These are phyloP conservation scores for Harpagoxenus sublaevis DNA, from an alignment of 2,888 invertebrate species.

Conservation along the genomic window DNA sequence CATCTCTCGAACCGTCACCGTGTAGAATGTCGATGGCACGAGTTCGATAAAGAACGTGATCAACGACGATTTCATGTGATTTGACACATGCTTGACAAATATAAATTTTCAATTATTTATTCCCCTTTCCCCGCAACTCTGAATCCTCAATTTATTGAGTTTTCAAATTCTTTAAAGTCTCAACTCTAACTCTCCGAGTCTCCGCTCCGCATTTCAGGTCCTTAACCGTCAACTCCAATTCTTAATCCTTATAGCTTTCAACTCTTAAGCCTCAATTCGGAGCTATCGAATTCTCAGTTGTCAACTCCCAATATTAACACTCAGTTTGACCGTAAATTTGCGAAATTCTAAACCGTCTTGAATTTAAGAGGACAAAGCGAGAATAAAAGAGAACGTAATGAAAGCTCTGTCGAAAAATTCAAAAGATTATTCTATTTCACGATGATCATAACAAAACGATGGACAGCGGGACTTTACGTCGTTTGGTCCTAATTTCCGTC, in stretches of 20 bases:
- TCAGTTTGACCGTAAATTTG: neutral
- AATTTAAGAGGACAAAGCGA: neutral
- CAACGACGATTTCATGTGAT: neutral
- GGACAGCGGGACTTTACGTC: slow-evolving; percentile 50
- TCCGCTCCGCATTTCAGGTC: neutral
- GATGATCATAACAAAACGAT: slow-evolving; percentile 58
- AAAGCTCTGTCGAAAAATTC: neutral
- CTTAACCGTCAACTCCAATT: neutral
- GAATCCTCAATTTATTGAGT: neutral
- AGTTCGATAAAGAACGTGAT: neutral
- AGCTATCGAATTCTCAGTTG: neutral
- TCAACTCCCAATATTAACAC: neutral
- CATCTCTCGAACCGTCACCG: neutral
- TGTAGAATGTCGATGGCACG: neutral
- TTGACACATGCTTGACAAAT: neutral
- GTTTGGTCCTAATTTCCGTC: slow-evolving; percentile 85
- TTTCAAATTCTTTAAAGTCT: neutral
- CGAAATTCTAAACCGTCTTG: neutral
- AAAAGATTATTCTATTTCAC: slow-evolving; percentile 20
- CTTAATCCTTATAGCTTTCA: neutral
- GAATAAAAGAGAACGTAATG: neutral
- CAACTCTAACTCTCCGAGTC: neutral
- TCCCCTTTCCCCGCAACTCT: neutral
- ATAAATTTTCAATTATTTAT: neutral
- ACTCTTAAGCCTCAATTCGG: neutral